phyloP scores from a whole-genome alignment of 1,140 invertebrate species.

The Cydia pomonella region DNA sequence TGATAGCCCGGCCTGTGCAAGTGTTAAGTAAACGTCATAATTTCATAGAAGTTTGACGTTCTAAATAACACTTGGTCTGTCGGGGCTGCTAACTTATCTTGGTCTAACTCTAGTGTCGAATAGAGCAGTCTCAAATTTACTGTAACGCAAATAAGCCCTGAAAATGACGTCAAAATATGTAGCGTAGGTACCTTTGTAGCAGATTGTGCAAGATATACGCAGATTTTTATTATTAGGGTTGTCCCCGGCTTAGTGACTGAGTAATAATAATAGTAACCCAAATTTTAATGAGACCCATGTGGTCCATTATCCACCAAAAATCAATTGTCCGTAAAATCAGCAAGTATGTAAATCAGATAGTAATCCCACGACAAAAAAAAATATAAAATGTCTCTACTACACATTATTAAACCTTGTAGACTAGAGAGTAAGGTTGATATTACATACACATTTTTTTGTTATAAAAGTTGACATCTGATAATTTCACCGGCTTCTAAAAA shows the following conservation, averaged over 20 bases:
- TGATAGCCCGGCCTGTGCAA: too few species aligned
- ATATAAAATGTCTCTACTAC: neutral
- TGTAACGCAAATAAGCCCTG: too few species aligned
- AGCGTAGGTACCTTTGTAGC: too few species aligned
- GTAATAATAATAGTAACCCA: neutral
- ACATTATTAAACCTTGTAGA: neutral
- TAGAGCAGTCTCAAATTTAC: too few species aligned
- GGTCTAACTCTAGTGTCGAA: too few species aligned
- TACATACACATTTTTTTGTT: neutral
- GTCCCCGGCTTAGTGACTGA: neutral
- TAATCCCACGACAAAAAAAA: neutral
- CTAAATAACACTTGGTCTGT: too few species aligned
- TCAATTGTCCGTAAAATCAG: conserved; percentile 8
- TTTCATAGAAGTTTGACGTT: too few species aligned
- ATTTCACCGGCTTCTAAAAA: neutral
- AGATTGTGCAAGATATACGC: too few species aligned
- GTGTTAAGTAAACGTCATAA: too few species aligned
- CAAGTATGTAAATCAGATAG: neutral
- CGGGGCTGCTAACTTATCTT: too few species aligned
- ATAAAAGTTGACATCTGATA: neutral
- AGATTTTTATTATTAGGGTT: too few species aligned
- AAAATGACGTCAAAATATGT: too few species aligned
- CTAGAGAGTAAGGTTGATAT: neutral
- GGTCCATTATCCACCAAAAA: neutral
- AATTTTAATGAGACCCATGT: neutral